Percentiles rank a stretch among this genome's conserved stretches.
Conservation (phyloP, 2,797 vertebrate species). For the Acestrorhynchus altus region DNA sequence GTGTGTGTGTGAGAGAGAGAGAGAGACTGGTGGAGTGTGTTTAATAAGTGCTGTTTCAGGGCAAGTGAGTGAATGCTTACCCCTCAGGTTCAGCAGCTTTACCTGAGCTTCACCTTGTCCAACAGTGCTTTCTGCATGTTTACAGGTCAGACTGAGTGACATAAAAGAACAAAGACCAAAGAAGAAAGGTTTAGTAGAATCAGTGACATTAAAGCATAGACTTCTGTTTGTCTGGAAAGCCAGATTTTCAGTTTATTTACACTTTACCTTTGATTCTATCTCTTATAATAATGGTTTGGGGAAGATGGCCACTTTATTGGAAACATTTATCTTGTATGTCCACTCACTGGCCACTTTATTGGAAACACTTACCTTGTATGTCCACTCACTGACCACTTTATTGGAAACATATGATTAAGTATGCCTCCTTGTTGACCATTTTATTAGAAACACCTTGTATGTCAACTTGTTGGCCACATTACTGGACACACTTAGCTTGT, state of each 20-base stretch:
- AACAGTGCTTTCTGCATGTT: not conserved
- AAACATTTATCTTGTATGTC: not conserved
- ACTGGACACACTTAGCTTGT: no score
- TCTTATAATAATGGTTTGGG: not conserved
- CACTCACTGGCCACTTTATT: no score
- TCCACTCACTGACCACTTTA: not conserved
- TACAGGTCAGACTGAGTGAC: not conserved
- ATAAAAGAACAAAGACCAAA: conserved; percentile 2
- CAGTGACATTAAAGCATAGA: not conserved
- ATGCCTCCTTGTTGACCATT: not conserved
- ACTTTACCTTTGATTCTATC: no score
- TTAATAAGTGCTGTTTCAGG: conserved; percentile 9
- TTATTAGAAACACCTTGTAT: no score
- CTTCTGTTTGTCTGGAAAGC: not conserved
- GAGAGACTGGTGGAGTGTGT: not conserved
- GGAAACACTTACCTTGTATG: no score
- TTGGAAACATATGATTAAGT: not conserved
- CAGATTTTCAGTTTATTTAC: conserved; percentile 44
- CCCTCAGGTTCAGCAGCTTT: not conserved
- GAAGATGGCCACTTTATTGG: not conserved
- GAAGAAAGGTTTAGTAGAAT: not conserved
- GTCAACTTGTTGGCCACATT: no score
- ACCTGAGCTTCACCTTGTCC: conserved; percentile 8
- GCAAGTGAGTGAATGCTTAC: not conserved
- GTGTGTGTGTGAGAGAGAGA: not conserved